Evolutionary conservation across 2,888 invertebrate genomes (phyloP).

Genomic region (Phytoseiulus persimilis): DNA sequence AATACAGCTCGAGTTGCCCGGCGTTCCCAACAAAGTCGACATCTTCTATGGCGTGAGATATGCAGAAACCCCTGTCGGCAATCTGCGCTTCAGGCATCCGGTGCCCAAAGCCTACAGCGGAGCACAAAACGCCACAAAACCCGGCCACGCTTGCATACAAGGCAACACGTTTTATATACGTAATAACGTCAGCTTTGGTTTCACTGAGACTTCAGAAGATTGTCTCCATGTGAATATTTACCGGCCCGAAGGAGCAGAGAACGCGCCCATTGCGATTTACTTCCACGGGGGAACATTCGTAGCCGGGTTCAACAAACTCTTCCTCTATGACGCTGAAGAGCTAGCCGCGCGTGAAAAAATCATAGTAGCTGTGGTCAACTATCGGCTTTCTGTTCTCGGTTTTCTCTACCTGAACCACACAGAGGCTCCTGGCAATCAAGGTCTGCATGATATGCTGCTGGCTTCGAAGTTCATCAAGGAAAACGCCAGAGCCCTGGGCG

Average conservation of each 20-base stretch:
- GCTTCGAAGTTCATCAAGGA: conserved; percentile 48
- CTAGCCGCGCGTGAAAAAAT: conserved; percentile 53
- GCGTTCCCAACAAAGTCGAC: neutral
- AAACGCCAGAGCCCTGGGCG: conserved; percentile 46
- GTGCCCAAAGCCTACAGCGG: conserved; percentile 60
- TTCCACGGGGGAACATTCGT: conserved; percentile 52
- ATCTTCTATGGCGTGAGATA: conserved; percentile 46
- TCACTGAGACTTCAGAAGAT: conserved; percentile 56
- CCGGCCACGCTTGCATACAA: conserved; percentile 45
- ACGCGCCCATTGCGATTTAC: conserved; percentile 57
- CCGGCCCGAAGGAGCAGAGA: conserved; percentile 58
- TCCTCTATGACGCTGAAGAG: conserved; percentile 53
- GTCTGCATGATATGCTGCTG: conserved; percentile 47
- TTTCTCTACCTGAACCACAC: conserved; percentile 47
- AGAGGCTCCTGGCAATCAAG: conserved; percentile 47
- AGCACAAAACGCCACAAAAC: conserved; percentile 44
- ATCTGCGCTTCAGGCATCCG: conserved; percentile 42
- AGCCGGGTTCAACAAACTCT: conserved; percentile 48
- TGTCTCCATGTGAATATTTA: conserved; percentile 75
- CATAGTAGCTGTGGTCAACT: conserved; percentile 55
- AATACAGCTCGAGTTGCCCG: conserved; percentile 12
- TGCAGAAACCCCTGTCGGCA: conserved; percentile 44
- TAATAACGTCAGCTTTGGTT: neutral
- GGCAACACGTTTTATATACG: conserved; percentile 39
- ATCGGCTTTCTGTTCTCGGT: conserved; percentile 54